Conservation (phyloP, 92 coral and sea anemone species). For the Muricea muricata region DNA sequence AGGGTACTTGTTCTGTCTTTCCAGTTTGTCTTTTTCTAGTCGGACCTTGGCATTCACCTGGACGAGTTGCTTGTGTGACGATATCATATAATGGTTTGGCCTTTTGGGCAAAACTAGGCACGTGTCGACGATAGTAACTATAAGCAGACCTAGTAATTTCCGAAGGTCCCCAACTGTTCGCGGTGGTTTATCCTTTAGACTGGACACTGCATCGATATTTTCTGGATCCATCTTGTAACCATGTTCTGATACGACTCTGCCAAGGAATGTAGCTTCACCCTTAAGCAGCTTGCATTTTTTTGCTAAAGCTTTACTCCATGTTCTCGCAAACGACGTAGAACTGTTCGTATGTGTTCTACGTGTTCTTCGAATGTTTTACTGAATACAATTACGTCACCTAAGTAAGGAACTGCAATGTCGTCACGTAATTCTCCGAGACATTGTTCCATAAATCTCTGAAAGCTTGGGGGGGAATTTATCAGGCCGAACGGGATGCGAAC, state of each 20-base stretch:
- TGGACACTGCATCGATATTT: background rate
- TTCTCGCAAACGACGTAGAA: conserved; percentile 35
- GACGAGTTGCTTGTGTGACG: background rate
- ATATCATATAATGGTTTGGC: background rate
- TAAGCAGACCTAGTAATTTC: background rate
- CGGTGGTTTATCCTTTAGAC: background rate
- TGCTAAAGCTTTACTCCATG: conserved; percentile 33
- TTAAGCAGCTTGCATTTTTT: conserved; percentile 29
- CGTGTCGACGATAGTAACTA: background rate
- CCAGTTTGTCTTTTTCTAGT: too few relatives aligned
- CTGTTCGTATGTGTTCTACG: conserved; percentile 23
- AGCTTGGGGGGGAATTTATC: conserved; percentile 34
- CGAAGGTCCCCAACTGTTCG: background rate
- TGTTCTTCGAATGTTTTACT: conserved; percentile 5
- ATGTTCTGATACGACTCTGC: conserved; percentile 27
- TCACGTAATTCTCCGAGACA: conserved; percentile 32
- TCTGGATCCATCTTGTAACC: background rate
- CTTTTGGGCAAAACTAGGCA: background rate
- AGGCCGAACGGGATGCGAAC: conserved; percentile 27
- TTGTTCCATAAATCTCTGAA: too few relatives aligned
- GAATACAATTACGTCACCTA: conserved; percentile 9
- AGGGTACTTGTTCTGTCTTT: background rate
- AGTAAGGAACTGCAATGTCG: conserved; percentile 13
- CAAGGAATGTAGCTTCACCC: too few relatives aligned
- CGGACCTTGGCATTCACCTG: too few relatives aligned